Percentiles rank a stretch among this genome's conserved stretches.
phyloP scores from a whole-genome alignment of 2,113 vertebrate species.

The Spheniscus mendiculus region DNA sequence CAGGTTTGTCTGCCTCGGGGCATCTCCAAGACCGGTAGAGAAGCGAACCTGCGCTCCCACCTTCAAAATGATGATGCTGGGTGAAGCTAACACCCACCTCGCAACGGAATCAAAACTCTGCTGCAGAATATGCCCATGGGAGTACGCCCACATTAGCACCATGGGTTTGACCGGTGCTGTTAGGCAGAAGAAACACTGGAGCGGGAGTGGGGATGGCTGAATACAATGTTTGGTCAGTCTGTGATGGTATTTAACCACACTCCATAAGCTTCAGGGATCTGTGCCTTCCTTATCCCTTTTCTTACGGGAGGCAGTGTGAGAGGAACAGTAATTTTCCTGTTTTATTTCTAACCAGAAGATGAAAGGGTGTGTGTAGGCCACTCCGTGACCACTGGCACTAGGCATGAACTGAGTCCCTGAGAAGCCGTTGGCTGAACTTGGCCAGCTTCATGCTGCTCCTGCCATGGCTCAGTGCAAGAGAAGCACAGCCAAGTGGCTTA shows the following conservation, averaged over 20 bases:
- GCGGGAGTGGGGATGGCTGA: not conserved
- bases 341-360: not conserved
- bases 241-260: not conserved
- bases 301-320: not conserved
- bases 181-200: not conserved
- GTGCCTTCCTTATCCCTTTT: not conserved
- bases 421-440: not conserved
- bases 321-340: not conserved
- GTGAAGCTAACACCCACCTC: not conserved
- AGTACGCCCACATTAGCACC: not conserved
- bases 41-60: not conserved
- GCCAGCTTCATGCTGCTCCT: not conserved
- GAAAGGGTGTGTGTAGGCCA: not conserved
- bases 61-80: not conserved
- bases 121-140: not conserved
- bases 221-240: not conserved
- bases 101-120: not conserved
- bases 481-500: not conserved
- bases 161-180: not conserved
- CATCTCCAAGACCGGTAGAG: not conserved
- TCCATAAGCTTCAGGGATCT: not conserved
- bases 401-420: not conserved
- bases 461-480: not conserved
- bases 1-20: not conserved
- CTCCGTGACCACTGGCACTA: not conserved